Conservation (phyloP, 2,888 invertebrate genomes). For the Synanthedon tipuliformis region DNA sequence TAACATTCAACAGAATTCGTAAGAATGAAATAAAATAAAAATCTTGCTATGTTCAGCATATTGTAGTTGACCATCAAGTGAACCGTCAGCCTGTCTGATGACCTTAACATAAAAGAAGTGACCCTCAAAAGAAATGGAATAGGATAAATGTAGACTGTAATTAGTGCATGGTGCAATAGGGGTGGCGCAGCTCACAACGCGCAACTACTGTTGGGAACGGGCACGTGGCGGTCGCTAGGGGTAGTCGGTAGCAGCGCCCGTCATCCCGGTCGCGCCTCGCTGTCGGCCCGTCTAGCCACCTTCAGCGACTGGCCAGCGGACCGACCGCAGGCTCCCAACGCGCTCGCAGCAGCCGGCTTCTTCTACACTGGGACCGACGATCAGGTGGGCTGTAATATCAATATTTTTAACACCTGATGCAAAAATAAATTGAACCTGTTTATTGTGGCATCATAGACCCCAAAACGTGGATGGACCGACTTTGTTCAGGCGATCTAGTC, state of each 20-base stretch:
- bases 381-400: slow-evolving; percentile 47
- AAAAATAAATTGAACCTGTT: too few species aligned
- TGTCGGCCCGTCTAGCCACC: slow-evolving; percentile 76
- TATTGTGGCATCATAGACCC: too few species aligned
- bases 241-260: slow-evolving; percentile 59
- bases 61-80: too few species aligned
- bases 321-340: slow-evolving; percentile 79
- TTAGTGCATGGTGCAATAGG: not conserved
- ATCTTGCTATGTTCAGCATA: too few species aligned
- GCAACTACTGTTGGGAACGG: slow-evolving; percentile 37
- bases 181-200: slow-evolving; percentile 47
- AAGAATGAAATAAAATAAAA: too few species aligned
- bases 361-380: slow-evolving; percentile 82
- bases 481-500: too few species aligned
- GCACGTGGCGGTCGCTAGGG: slow-evolving; percentile 46
- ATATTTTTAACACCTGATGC: too few species aligned
- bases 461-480: too few species aligned
- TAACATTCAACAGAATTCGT: too few species aligned
- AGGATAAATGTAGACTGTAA: not conserved
- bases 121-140: too few species aligned
- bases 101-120: too few species aligned
- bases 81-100: too few species aligned
- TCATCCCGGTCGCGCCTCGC: slow-evolving; percentile 75
- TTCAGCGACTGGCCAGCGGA: slow-evolving; percentile 82
- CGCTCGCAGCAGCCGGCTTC: slow-evolving; percentile 88